phyloP scores from a whole-genome alignment of 2,797 vertebrate genomes.

The Nyctalus aviator region DNA sequence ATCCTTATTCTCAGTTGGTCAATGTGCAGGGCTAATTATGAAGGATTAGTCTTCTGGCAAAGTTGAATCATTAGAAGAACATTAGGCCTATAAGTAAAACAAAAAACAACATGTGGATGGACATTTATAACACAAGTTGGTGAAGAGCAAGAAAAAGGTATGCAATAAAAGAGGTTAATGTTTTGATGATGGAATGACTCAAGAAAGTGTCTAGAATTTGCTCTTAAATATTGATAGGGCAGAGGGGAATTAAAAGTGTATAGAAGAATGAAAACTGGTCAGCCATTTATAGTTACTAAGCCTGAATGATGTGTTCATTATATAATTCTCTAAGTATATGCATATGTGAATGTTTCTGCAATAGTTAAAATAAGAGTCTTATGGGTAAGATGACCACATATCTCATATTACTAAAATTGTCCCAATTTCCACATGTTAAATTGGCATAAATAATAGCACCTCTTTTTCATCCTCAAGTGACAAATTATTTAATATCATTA shows the following conservation, averaged over 20 bases:
- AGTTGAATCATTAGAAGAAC: slow-evolving; percentile 28
- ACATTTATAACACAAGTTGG: not conserved
- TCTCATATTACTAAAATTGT: not conserved
- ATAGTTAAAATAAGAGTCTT: not conserved
- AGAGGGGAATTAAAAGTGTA: not conserved
- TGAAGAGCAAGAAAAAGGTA: not conserved
- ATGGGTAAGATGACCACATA: not conserved
- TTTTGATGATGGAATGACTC: not conserved
- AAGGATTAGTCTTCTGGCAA: slow-evolving; percentile 38
- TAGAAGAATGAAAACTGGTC: not conserved
- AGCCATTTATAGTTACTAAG: not conserved
- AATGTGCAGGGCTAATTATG: not conserved
- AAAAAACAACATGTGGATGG: not conserved
- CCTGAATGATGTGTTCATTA: not conserved
- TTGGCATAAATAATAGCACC: not conserved
- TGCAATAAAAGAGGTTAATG: not conserved
- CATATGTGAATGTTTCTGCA: not conserved
- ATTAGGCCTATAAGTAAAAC: slow-evolving; percentile 53
- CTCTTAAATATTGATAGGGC: not conserved
- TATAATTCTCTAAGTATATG: not conserved
- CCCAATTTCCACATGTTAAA: not conserved
- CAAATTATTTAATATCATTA: not conserved
- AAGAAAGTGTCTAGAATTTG: not conserved
- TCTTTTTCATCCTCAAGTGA: not conserved
- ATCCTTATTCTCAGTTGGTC: not conserved